Conservation (phyloP, 2,113 vertebrate species). For the Malurus cyaneus region DNA sequence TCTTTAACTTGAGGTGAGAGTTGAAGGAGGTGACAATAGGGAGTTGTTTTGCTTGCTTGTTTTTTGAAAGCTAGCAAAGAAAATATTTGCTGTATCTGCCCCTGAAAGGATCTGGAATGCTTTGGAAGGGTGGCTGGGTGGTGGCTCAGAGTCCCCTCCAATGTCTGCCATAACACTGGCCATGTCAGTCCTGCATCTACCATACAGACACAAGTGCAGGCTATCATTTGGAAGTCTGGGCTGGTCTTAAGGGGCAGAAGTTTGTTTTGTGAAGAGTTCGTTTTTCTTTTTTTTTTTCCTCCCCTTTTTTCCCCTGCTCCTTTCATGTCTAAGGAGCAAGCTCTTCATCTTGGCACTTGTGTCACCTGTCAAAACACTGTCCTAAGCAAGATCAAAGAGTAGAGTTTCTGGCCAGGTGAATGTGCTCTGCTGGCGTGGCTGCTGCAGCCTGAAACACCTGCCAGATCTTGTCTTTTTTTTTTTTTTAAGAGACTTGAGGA, state of each 20-base stretch:
- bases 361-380: not conserved
- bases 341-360: not conserved
- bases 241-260: not conserved
- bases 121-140: not conserved
- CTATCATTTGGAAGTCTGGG: not conserved
- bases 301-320: accelerated
- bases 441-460: not conserved
- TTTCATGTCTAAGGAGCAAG: slow-evolving; percentile 1
- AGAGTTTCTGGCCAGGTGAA: slow-evolving; percentile 1
- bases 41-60: not conserved
- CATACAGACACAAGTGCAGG: not conserved
- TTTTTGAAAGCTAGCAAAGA: not conserved
- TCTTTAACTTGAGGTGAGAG: not conserved
- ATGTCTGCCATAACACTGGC: not conserved
- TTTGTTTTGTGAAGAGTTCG: not conserved
- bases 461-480: not conserved
- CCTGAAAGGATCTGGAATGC: not conserved
- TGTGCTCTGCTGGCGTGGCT: not conserved
- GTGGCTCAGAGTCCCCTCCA: not conserved
- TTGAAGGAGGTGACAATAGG: accelerated
- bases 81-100: not conserved
- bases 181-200: not conserved
- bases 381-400: not conserved
- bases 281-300: not conserved
- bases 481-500: not conserved